Base-by-base conservation (phyloP, 2,888 invertebrate genomes). In the Acheta domesticus region DNA sequence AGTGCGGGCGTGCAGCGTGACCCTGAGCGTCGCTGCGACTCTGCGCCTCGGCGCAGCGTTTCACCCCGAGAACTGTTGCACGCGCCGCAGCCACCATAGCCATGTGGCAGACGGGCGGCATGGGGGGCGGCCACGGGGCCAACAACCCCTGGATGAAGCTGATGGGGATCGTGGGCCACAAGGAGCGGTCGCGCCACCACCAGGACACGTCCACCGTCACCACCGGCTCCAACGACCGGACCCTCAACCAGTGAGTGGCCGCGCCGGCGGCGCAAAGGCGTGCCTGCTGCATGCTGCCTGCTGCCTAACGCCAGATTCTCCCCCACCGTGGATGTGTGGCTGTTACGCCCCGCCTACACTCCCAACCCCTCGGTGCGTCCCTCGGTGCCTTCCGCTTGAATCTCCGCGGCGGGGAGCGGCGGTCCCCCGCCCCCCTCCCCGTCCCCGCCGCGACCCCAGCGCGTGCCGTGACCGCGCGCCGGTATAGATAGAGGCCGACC, bases 71-170 rank as follows among this genome's bases (percentile, higher is more conserved):
- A 21, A 75, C 14, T 36, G 75, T 75, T 23, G 75, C 75, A 36
- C 21, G 23, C 74, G 76, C 74, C 36, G 77, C 74, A 76, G 75
- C 77, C 76, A 48, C 49, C 77, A 77, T 77, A 79, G 91, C 91
- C 88, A 93, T 93, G 93, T 93, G 93, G 93, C 93, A 93, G 89
- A 92, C 92, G 88, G 88, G 89, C 83, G 92, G 92, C 88, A 92
- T 92, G 89, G 92, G 92, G 89, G 92, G 92, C 86, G 91, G 91
- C 88, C 92, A 92, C 87, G 91, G 90, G 85, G 90, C 91, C 86
- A 93, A 93, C 90, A 93, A 93, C 87, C 93, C 93, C 85, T 93
- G 93, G 93, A 92, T 93, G 92, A 93, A 93, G 87, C 88, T 93
- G 83, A 93, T 93, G 93, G 93, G 93, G 86, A 93, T 93, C 85